Conservation (phyloP, 2,797 vertebrate species). For the Manis crassicaudata region DNA sequence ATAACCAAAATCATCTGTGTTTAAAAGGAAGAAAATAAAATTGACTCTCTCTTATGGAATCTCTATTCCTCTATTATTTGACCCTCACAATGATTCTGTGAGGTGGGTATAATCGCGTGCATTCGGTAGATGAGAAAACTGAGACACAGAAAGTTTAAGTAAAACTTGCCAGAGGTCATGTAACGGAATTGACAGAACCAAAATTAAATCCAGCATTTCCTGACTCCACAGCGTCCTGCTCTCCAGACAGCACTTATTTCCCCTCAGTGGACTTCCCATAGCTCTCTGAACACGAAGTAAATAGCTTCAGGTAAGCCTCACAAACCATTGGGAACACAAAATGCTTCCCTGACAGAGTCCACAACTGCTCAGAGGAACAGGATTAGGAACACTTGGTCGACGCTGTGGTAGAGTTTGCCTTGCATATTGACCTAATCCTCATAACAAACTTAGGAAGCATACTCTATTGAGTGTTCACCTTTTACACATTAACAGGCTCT, state of each 20-base stretch:
- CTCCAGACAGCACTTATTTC: not conserved
- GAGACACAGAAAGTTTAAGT: not conserved
- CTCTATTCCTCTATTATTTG: not conserved
- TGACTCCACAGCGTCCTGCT: not conserved
- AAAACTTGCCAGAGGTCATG: not conserved
- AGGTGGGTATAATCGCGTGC: not conserved
- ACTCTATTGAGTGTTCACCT: not conserved
- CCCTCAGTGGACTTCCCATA: not conserved
- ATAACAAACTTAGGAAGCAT: not conserved
- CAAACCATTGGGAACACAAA: not conserved
- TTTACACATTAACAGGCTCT: not conserved
- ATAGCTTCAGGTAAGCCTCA: not conserved
- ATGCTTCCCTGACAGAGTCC: not conserved
- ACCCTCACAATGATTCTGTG: not conserved
- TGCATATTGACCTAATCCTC: not conserved
- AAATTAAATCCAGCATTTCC: not conserved
- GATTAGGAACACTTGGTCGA: no score
- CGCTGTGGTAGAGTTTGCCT: not conserved
- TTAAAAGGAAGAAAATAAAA: conserved; percentile 44
- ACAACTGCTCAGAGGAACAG: not conserved
- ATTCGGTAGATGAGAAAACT: not conserved
- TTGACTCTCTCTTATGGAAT: not conserved
- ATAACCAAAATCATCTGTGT: not conserved
- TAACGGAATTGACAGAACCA: not conserved
- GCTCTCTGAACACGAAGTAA: not conserved